Base-by-base conservation (phyloP, 1,140 invertebrate genomes). In the Solen grandis region DNA sequence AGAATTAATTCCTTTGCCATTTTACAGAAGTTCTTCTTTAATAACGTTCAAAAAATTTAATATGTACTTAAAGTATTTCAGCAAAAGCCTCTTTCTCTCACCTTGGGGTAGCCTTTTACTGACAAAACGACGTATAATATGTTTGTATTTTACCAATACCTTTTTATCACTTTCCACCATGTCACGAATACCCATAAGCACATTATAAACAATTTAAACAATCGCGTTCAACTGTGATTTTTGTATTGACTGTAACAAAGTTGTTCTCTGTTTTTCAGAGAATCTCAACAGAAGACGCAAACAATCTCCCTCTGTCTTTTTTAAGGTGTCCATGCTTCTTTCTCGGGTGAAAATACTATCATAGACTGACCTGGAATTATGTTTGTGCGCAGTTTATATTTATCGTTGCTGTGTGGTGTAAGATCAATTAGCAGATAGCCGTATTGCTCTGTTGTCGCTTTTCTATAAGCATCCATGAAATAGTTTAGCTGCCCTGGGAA, bases 371-470 rank as follows among this genome's bases (percentile, higher is more conserved):
- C 41, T 46, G 41, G 41, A 10, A 46, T 8, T 10, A 46, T 19
- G 41, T 69, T 25, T 31, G 63, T 69, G 2, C 75, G 63, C 2
- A 78, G 65, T 52, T 38, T 78, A 59, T 69, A 78, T 27, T 55
- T 13, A n/a, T 29, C 16, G 52, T 57, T 33, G 14, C 63, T 35
- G 54, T 69, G 63, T 27, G 75, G 75, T 46, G 41, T 66, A 25
- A 84, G 50, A 60, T 84, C 83, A 33, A 84, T 54, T 2, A 84
- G 55, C 54, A 84, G n/a, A 36, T 81, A 84, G 27, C 66, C 59
- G 76, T 81, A 84, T 35, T 62, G 60, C 13, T 70, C 38, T 33
- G 41, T 19, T 36, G 59, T 75, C 22, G 78, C 66, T 62, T 81
- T 84, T 16, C 54, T 52, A 57, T 74, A 84, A 8, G 65, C 68